Conservation (phyloP, 2,797 vertebrate species). For the Florisuga fusca region DNA sequence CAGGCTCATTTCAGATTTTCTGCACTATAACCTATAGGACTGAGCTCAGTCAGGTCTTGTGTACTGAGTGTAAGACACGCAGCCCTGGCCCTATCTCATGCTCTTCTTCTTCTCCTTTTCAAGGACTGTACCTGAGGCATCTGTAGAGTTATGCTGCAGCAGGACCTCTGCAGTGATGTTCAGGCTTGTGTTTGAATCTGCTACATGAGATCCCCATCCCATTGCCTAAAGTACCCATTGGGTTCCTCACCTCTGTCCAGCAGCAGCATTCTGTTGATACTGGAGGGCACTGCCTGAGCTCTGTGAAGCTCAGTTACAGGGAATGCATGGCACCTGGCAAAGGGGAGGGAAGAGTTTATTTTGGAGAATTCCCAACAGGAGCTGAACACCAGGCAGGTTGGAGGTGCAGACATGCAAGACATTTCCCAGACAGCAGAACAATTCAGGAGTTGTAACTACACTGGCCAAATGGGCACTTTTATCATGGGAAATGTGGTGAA, state of each 20-base stretch:
- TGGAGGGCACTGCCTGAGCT: background rate
- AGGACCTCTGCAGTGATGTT: background rate
- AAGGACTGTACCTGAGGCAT: background rate
- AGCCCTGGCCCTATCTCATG: background rate
- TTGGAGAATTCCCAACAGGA: background rate
- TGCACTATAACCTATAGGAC: background rate
- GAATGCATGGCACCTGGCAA: background rate
- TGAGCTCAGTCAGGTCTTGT: background rate
- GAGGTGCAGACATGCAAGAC: background rate
- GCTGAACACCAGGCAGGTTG: background rate
- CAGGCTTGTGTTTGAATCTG: background rate
- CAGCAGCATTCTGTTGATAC: background rate
- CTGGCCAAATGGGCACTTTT: background rate
- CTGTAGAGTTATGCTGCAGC: background rate
- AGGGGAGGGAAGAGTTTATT: background rate
- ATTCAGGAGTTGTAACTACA: background rate
- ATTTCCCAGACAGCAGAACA: background rate
- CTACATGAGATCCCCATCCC: background rate
- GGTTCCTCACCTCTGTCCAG: background rate
- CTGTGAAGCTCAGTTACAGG: background rate
- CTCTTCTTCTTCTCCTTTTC: background rate
- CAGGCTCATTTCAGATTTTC: background rate
- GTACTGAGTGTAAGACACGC: accelerated
- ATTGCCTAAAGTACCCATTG: background rate
- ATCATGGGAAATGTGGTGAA: background rate